Evolutionary conservation across 2,797 vertebrate genomes (phyloP), one percentile per base, ranked within the genome.

Genomic region (Premnoplex brunnescens): DNA sequence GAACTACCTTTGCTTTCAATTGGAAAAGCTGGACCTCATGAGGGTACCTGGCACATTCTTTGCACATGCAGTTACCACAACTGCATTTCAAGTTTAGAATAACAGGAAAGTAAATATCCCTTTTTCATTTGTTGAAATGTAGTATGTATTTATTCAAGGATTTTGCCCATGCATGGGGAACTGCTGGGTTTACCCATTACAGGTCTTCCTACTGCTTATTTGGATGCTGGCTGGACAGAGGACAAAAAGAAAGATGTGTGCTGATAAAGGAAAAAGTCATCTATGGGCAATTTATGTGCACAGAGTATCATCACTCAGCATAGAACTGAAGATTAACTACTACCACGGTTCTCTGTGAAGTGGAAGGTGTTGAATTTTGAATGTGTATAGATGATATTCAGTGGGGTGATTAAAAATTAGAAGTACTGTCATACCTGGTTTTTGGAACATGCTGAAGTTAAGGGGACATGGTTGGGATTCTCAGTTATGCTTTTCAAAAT

Each of bases 341-440:
- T 58, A 28, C 13, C 23, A 24, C 0, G 0, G 32, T n/a, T 36
- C 23, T 37, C 19, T 64, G n/a, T n/a, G 59, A 37, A 72, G 44
- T 37, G 19, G 16, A 37, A 58, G 16, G 19, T 24, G 63, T 51
- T 64, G 27, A 27, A 58, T 64, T 58, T 72, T 79, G 15, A 24
- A 30, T 79, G 49, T 28, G 32, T 36, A 23, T 24, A 30, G 49
- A 14, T 1, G 3, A 4, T 55, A 18, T 32, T 49, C 36, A 36
- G 32, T 49, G 32, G 11, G 9, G 7, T 82, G 11, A 68, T 85
- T 63, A 36, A 91, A 82, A 72, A 39, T 11, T 11, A 52, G 17
- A 30, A 30, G 51, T 34, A 32, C 60, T 44, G 18, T 54, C 41
- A 41, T 58, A 34, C 16, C 3, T 21, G 9, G 2, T 4, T 85